phyloP scores from a whole-genome alignment of 2,797 vertebrate species.

The Hydrophis major region DNA sequence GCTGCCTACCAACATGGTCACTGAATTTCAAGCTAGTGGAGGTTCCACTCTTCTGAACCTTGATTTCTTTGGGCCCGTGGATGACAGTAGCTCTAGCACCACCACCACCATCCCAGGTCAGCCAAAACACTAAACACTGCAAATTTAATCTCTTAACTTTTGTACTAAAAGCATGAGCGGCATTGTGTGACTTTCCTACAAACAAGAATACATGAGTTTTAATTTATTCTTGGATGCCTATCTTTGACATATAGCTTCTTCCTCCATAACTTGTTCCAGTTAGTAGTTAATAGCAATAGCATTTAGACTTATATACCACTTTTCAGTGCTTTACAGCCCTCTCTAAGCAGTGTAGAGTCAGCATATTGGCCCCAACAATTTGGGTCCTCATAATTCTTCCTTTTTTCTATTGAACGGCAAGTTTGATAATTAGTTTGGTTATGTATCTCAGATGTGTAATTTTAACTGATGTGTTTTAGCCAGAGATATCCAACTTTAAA shows the following conservation, averaged over 20 bases:
- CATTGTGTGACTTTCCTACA: slow-evolving; percentile 78
- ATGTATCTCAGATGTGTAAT: slow-evolving; percentile 39
- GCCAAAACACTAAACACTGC: slow-evolving; percentile 74
- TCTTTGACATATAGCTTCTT: background rate
- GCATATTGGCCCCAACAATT: no score
- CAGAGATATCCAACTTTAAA: slow-evolving; percentile 34
- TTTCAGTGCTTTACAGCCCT: no score
- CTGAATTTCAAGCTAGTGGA: slow-evolving; percentile 91
- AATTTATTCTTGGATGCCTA: slow-evolving; percentile 2
- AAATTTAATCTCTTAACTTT: slow-evolving; percentile 57
- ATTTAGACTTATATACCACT: no score
- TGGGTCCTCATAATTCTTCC: slow-evolving; percentile 12
- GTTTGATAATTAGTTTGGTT: slow-evolving; percentile 52
- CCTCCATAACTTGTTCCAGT: slow-evolving; percentile 47
- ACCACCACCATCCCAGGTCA: slow-evolving; percentile 90
- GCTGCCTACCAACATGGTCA: slow-evolving; percentile 81
- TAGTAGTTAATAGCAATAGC: slow-evolving; percentile 32
- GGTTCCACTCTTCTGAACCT: slow-evolving; percentile 89
- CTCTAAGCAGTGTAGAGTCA: no score
- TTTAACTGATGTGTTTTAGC: slow-evolving; percentile 48
- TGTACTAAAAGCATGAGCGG: slow-evolving; percentile 35
- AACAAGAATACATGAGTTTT: slow-evolving; percentile 69
- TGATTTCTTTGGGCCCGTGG: slow-evolving; percentile 92
- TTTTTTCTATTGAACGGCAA: slow-evolving; percentile 47
- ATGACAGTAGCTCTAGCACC: slow-evolving; percentile 86